Evolutionary conservation across 1,140 invertebrate species (phyloP), one percentile per base, ranked within the genome.

Genomic region (Copidosoma floridanum): DNA sequence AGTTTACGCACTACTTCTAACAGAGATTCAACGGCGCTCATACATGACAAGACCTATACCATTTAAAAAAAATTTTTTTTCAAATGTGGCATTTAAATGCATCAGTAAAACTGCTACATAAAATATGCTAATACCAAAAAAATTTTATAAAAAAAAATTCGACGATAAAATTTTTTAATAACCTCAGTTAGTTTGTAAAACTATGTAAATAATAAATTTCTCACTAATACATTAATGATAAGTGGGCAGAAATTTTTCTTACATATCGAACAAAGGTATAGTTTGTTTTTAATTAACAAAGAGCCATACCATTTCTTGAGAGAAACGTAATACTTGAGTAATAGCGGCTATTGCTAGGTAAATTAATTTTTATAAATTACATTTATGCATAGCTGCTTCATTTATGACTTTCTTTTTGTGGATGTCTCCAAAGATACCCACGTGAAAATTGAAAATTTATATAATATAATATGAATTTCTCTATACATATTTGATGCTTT

Each of bases 381-480:
- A 53, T 26, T 60, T 43, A 58, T 48, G 37, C 32, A 54, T 60
- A 60, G 41, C 51, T 52, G 47, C 43, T 54, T 51, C 57, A 27
- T 23, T 52, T 50, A 60, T 60, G 51, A 53, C 51, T 60, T 60
- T 60, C 41, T 7, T 54, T 43, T 26, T 6, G 38, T 27, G 12
- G 35, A 10, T 8, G 48, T 23, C 43, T 40, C 20, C 20, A 1
- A 21, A 50, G 26, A 37, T 23, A 26, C 7, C 46, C 46, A 8
- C 47, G 21, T 40, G 27, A 43, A 12, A 40, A 24, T 51, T 58
- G 27, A 58, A 60, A 60, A 46, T 53, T 44, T 48, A 50, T 47
- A 68, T 65, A 71, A 61, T 64, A 65, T 59, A 54, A 56, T 65
- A 57, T 70, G 52, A 63, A 55, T 64, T 64, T 62, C 64, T 71